Evolutionary conservation across 2,888 invertebrate species (phyloP).

Genomic region (Apotomis capreana): DNA sequence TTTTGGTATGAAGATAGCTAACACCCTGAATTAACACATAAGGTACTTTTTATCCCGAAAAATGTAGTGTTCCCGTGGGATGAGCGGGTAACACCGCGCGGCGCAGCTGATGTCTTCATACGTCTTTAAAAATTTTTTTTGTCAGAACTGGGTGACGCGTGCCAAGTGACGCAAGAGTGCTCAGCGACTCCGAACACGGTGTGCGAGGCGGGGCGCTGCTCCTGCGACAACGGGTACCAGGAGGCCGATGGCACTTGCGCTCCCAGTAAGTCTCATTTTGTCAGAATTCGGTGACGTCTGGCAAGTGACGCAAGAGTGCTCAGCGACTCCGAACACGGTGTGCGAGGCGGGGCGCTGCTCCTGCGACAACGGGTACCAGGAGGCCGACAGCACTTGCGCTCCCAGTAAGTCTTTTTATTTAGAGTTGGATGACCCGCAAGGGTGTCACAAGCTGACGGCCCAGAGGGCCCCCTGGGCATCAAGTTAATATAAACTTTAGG

Average conservation of each 20-base stretch:
- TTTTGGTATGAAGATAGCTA: no score
- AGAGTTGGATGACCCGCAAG: no score
- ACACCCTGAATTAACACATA: no score
- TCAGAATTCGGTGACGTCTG: constrained; percentile 66
- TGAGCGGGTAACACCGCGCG: no score
- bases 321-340: constrained; percentile 54
- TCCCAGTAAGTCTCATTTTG: constrained; percentile 59
- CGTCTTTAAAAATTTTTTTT: constrained; percentile 10
- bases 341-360: constrained; percentile 55
- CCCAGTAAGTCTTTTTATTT: constrained; percentile 58
- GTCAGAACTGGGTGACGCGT: constrained; percentile 63
- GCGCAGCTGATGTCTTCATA: no score
- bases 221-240: constrained; percentile 59
- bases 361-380: constrained; percentile 58
- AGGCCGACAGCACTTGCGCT: constrained; percentile 57
- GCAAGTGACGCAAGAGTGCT: constrained; percentile 64
- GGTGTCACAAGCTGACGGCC: no score
- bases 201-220: constrained; percentile 53
- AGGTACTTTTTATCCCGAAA: no score
- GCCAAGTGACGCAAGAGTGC: constrained; percentile 65
- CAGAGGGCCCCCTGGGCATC: no score
- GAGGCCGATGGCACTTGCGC: constrained; percentile 58
- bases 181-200: constrained; percentile 56
- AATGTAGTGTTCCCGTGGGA: no score
- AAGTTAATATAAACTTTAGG: no score